Percentiles rank a stretch among this genome's conserved stretches.
Conservation (phyloP, 2,113 vertebrate genomes). For the Chionis minor region DNA sequence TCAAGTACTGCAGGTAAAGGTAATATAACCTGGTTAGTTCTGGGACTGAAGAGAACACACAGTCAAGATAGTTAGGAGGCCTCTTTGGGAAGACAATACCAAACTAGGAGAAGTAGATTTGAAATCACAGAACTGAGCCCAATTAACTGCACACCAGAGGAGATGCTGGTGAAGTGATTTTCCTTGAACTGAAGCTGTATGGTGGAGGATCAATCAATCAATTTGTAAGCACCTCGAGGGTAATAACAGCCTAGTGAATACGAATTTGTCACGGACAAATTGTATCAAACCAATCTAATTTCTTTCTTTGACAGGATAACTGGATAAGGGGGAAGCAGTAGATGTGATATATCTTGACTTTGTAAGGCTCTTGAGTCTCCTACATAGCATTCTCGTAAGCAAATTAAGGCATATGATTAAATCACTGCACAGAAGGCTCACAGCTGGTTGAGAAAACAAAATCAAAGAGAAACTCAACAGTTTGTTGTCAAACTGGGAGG, state of each 20-base stretch:
- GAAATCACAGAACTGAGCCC: background rate
- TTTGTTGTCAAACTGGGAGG: background rate
- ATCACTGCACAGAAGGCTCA: constrained; percentile 45
- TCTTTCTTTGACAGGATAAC: constrained; percentile 61
- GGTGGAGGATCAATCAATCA: constrained; percentile 54
- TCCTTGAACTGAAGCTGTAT: background rate
- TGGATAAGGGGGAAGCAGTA: constrained; percentile 51
- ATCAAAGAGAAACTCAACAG: background rate
- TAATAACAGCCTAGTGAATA: constrained; percentile 58
- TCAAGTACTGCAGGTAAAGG: background rate
- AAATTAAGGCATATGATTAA: constrained; percentile 59
- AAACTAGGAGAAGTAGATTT: background rate
- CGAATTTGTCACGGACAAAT: constrained; percentile 66
- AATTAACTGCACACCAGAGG: background rate
- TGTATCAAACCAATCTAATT: constrained; percentile 66
- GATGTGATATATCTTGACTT: constrained; percentile 60
- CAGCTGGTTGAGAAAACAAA: constrained; percentile 33
- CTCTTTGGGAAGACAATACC: background rate
- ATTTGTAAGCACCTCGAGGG: constrained; percentile 60
- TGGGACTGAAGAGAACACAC: background rate
- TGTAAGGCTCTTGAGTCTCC: constrained; percentile 29
- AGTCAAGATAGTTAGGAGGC: background rate
- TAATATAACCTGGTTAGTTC: background rate
- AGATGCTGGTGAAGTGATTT: constrained; percentile 28
- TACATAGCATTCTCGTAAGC: constrained; percentile 20